phyloP scores from a whole-genome alignment of 2,888 invertebrate genomes.

The Caenorhabditis sinica region DNA sequence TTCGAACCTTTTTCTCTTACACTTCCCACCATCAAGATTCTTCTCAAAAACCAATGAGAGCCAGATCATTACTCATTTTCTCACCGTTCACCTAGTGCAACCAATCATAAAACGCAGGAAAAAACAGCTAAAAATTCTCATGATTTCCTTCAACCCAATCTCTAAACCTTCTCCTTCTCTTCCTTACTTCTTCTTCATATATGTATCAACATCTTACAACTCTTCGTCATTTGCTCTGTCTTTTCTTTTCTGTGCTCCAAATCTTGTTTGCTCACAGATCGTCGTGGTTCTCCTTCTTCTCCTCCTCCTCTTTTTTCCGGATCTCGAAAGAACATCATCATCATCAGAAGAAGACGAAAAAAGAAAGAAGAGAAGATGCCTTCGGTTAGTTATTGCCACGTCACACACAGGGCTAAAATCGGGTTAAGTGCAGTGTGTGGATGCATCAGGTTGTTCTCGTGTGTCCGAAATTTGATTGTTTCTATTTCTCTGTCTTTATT shows the following conservation, averaged over 20 bases:
- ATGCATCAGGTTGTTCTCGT: slow-evolving; percentile 36
- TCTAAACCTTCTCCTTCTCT: slow-evolving; percentile 3
- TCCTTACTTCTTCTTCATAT: slow-evolving; percentile 11
- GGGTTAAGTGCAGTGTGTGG: slow-evolving; percentile 46
- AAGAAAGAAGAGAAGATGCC: slow-evolving; percentile 17
- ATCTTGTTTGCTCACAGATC: slow-evolving; percentile 49
- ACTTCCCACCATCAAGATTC: neutral
- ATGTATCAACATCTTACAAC: slow-evolving; percentile 55
- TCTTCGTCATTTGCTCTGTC: slow-evolving; percentile 28
- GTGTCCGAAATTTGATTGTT: slow-evolving; percentile 52
- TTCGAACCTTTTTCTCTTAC: no score
- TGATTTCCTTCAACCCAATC: slow-evolving; percentile 21
- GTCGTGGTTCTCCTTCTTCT: slow-evolving; percentile 26
- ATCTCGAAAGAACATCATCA: slow-evolving; percentile 36
- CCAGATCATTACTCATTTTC: slow-evolving; percentile 30
- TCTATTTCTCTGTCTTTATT: slow-evolving; percentile 18
- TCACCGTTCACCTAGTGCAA: slow-evolving; percentile 19
- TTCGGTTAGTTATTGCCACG: slow-evolving; percentile 62
- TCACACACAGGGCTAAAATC: slow-evolving; percentile 46
- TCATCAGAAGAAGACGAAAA: slow-evolving; percentile 24
- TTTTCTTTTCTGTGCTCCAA: slow-evolving; percentile 19
- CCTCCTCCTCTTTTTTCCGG: slow-evolving; percentile 27
- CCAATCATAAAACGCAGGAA: slow-evolving; percentile 5
- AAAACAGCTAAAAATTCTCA: slow-evolving; percentile 11
- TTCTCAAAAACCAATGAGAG: neutral